These are phyloP conservation scores for Petrosia ficiformis DNA, from an alignment of 37 sponge, comb jelly and placozoan species.

Conservation along the genomic window DNA sequence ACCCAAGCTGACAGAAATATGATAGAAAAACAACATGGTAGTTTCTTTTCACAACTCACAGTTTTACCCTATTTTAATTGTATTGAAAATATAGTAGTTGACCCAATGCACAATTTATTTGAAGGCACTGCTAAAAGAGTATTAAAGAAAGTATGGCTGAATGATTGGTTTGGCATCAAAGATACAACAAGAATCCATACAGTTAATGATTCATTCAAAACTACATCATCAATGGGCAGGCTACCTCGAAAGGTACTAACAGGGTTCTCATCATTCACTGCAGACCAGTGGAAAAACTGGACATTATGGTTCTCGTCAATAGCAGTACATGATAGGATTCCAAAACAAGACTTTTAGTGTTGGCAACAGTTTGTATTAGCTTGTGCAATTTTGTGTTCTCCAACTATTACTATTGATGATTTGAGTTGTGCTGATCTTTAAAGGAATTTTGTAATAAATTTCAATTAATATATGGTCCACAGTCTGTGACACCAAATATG, in stretches of 20 bases:
- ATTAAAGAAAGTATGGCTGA: slow-evolving; percentile 7
- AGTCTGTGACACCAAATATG: slow-evolving; percentile 45
- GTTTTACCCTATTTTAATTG: slow-evolving; percentile 60
- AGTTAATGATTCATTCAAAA: not conserved
- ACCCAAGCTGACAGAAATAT: slow-evolving; percentile 17
- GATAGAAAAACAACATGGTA: too few relatives aligned
- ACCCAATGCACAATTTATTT: slow-evolving; percentile 20
- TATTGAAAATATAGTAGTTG: not conserved
- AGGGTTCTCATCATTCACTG: slow-evolving; percentile 42
- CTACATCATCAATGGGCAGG: slow-evolving; percentile 39
- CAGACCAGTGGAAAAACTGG: slow-evolving; percentile 71
- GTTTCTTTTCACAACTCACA: too few relatives aligned
- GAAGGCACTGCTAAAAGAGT: slow-evolving; percentile 1
- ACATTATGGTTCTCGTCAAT: slow-evolving; percentile 43
- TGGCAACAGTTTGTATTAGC: slow-evolving; percentile 67
- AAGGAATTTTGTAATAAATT: slow-evolving; percentile 2
- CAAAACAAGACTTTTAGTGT: slow-evolving; percentile 14
- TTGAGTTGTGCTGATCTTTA: slow-evolving; percentile 23
- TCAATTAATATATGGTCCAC: slow-evolving; percentile 42
- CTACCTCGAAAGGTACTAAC: slow-evolving; percentile 40
- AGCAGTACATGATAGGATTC: slow-evolving; percentile 31
- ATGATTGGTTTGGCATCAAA: not conserved
- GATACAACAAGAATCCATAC: slow-evolving; percentile 13
- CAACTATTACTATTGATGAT: slow-evolving; percentile 18
- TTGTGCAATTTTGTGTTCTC: slow-evolving; percentile 16